A percentile compares a stretch with the other conserved stretches of the same genome.
Evolutionary conservation across 2,797 vertebrate genomes (phyloP).

Genomic region (Pelochelys cantorii): DNA sequence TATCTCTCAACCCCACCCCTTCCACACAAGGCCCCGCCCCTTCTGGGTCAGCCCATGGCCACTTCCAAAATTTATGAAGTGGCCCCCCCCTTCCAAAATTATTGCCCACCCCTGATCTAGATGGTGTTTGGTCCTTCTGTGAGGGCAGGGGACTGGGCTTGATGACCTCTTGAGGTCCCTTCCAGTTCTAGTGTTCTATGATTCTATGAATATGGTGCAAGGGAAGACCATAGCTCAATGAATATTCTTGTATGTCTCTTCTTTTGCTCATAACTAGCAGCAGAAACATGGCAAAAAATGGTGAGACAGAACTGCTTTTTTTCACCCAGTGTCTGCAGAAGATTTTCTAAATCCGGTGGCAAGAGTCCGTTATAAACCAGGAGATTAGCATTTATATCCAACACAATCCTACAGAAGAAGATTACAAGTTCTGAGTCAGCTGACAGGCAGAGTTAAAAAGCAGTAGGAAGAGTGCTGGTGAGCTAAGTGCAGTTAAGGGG

Average conservation of each 20-base stretch:
- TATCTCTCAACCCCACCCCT: no score
- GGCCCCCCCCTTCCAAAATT: no score
- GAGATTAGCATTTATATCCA: constrained; percentile 17
- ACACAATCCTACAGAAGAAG: constrained; percentile 9
- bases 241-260: neutral
- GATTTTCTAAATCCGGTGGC: constrained; percentile 46
- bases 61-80: no score
- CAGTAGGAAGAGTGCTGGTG: neutral
- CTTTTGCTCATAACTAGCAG: neutral
- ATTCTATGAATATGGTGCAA: fast-evolving
- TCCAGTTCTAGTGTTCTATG: no score
- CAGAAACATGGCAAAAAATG: neutral
- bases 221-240: neutral
- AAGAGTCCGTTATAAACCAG: neutral
- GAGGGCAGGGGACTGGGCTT: no score
- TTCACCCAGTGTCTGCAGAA: neutral
- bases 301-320: neutral
- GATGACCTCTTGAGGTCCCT: no score
- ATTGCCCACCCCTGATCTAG: no score
- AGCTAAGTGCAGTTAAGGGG: neutral
- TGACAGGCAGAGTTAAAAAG: neutral
- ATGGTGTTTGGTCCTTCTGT: no score
- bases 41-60: no score
- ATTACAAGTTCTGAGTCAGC: constrained; percentile 36
- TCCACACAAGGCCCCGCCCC: no score